A percentile compares a stretch with the other conserved stretches of the same genome.
Conservation (phyloP, 1,140 invertebrate species). For the Drosophila sucinea region DNA sequence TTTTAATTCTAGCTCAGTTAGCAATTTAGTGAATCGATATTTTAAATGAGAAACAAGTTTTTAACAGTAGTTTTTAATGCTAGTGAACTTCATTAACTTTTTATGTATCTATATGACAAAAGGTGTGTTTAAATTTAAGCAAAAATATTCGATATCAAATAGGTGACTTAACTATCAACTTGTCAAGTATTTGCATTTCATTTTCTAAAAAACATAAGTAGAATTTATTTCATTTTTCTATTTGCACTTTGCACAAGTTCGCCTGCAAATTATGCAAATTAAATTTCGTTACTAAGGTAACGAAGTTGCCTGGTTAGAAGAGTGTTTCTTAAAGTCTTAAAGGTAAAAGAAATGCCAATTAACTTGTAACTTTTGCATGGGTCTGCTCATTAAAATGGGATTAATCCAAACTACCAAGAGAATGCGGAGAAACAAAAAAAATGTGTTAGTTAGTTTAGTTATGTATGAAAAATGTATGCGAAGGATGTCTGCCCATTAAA, state of each 20-base stretch:
- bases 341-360: background rate
- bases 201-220: background rate
- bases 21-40: no score
- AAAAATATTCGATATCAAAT: no score
- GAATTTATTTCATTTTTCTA: conserved; percentile 1
- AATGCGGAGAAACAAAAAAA: no score
- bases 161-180: no score
- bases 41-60: no score
- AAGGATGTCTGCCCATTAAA: background rate
- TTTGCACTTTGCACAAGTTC: conserved; percentile 2
- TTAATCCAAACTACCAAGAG: background rate
- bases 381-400: background rate
- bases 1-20: no score
- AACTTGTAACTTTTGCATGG: conserved; percentile 36
- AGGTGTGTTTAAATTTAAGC: no score
- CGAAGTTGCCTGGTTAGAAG: background rate
- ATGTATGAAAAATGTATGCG: background rate
- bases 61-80: no score
- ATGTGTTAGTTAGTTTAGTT: no score
- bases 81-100: no score
- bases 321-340: background rate
- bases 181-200: background rate
- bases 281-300: background rate
- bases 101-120: no score
- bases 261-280: conserved; percentile 1